Evolutionary conservation across 1,140 invertebrate genomes (phyloP).

Genomic region (Calephelis virginiensis): DNA sequence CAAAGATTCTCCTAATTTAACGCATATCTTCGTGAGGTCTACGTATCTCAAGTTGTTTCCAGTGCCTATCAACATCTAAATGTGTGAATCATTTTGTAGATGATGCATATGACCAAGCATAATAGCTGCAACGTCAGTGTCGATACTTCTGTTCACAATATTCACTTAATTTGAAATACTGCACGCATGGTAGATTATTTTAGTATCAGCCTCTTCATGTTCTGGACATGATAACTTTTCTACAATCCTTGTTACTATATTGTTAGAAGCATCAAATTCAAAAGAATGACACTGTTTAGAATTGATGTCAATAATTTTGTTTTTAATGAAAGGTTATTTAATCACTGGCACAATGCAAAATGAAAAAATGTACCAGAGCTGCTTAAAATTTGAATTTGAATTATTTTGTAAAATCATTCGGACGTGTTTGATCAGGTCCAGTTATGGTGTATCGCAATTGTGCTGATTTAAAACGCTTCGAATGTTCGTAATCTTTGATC

Average conservation of each 20-base stretch:
- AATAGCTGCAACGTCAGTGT: neutral
- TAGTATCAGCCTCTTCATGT: slow-evolving; percentile 30
- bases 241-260: neutral
- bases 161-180: neutral
- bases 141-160: neutral
- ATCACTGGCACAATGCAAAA: slow-evolving; percentile 29
- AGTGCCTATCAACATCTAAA: neutral
- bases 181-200: neutral
- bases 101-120: neutral
- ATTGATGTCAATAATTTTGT: too few relatives aligned
- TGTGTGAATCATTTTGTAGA: neutral
- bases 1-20: too few relatives aligned
- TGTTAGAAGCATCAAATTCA: too few relatives aligned
- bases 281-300: too few relatives aligned
- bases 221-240: slow-evolving; percentile 23
- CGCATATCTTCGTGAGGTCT: too few relatives aligned
- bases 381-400: slow-evolving; percentile 40
- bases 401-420: slow-evolving; percentile 34
- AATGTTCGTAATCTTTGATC: neutral
- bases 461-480: slow-evolving; percentile 17
- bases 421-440: slow-evolving; percentile 28
- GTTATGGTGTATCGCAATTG: slow-evolving; percentile 18
- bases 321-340: neutral
- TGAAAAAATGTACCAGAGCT: slow-evolving; percentile 41
- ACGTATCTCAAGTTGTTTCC: too few relatives aligned